Percentiles rank a stretch among this genome's conserved stretches.
phyloP scores from a whole-genome alignment of 2,888 invertebrate species.

The Xiphydria camelus region DNA sequence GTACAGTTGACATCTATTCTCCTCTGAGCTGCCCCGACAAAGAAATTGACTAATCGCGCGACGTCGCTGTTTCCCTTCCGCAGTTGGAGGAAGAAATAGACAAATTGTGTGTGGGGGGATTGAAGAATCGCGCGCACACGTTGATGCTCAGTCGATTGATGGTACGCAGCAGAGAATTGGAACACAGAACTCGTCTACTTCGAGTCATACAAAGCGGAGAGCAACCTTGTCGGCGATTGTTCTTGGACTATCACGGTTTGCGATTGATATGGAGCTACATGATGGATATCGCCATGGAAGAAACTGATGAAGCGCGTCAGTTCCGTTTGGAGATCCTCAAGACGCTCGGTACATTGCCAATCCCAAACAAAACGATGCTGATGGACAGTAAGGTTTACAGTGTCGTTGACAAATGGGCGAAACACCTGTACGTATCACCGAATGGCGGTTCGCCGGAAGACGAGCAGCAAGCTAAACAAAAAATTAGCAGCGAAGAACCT shows the following conservation, averaged over 20 bases:
- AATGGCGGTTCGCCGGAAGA: conserved; percentile 49
- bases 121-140: conserved; percentile 89
- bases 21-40: too few relatives aligned
- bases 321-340: conserved; percentile 69
- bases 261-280: conserved; percentile 92
- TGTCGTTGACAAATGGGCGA: conserved; percentile 84
- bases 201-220: conserved; percentile 79
- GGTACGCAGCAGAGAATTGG: conserved; percentile 85
- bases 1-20: conserved; percentile 13
- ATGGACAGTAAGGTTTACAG: conserved; percentile 88
- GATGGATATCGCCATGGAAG: conserved; percentile 68
- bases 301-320: conserved; percentile 55
- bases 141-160: conserved; percentile 87
- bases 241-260: conserved; percentile 92
- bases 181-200: conserved; percentile 76
- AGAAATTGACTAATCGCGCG: too few relatives aligned
- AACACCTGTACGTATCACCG: conserved; percentile 44
- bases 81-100: conserved; percentile 89
- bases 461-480: conserved; percentile 32
- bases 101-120: conserved; percentile 73
- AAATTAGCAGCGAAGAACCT: conserved; percentile 30
- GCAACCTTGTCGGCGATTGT: conserved; percentile 80
- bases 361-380: conserved; percentile 90
- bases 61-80: too few relatives aligned
- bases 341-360: conserved; percentile 83